phyloP scores from a whole-genome alignment of 2,888 invertebrate species.

The Alloplasta piceator region DNA sequence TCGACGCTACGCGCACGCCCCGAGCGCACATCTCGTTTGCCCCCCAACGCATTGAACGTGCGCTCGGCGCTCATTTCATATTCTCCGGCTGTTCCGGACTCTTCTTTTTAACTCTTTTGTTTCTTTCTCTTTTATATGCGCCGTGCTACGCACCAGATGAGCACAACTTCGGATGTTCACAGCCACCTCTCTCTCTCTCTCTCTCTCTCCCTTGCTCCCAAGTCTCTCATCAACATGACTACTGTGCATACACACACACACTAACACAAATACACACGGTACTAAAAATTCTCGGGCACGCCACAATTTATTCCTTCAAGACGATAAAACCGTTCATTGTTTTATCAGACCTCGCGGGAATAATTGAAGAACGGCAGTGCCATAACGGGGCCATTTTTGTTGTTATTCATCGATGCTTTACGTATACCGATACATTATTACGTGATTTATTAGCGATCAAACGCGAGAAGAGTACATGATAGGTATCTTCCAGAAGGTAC shows the following conservation, averaged over 20 bases:
- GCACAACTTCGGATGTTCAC: constrained; percentile 31
- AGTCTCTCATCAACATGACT: constrained; percentile 8
- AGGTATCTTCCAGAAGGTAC: constrained; percentile 30
- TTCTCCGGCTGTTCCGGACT: constrained; percentile 52
- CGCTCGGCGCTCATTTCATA: constrained; percentile 42
- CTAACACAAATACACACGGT: no score
- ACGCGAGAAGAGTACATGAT: constrained; percentile 36
- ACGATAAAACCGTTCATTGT: constrained; percentile 48
- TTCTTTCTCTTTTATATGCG: constrained; percentile 27
- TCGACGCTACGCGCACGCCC: background rate
- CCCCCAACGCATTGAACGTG: background rate
- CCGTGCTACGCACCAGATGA: constrained; percentile 47
- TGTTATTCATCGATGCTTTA: constrained; percentile 22
- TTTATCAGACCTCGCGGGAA: constrained; percentile 18
- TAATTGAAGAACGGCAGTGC: constrained; percentile 26
- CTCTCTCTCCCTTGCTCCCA: background rate
- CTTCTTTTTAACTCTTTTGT: background rate
- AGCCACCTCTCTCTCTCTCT: constrained; percentile 28
- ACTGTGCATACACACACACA: no score
- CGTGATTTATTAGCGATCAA: constrained; percentile 42
- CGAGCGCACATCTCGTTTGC: background rate
- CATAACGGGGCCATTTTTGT: constrained; percentile 22
- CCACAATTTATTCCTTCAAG: constrained; percentile 43
- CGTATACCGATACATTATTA: constrained; percentile 39
- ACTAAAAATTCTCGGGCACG: background rate